These are phyloP conservation scores for Cryptocephalus primarius DNA, from an alignment of 2,888 invertebrate genomes.

Conservation along the genomic window DNA sequence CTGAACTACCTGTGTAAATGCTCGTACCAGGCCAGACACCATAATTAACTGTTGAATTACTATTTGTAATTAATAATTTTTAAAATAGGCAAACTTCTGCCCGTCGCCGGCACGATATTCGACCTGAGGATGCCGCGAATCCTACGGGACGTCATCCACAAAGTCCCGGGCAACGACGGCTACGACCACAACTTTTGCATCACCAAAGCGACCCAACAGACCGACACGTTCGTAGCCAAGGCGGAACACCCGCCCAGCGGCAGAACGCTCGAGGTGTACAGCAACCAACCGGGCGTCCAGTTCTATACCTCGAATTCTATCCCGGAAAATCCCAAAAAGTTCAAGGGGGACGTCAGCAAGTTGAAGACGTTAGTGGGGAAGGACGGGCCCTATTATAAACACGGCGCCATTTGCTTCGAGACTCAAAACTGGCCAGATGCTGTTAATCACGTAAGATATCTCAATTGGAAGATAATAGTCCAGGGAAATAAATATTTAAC, in stretches of 20 bases:
- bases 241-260: constrained; percentile 58
- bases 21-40: too few species aligned
- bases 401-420: constrained; percentile 75
- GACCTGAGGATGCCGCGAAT: constrained; percentile 60
- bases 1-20: constrained; percentile 1
- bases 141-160: constrained; percentile 54
- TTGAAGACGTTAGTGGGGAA: constrained; percentile 18
- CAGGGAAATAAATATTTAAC: too few species aligned
- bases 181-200: constrained; percentile 79
- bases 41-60: too few species aligned
- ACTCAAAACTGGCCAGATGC: constrained; percentile 91
- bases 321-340: constrained; percentile 41
- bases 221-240: constrained; percentile 52
- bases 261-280: constrained; percentile 56
- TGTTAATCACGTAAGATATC: constrained; percentile 65
- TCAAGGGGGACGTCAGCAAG: constrained; percentile 16
- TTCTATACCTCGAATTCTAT: constrained; percentile 76
- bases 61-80: too few species aligned
- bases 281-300: constrained; percentile 84
- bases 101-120: constrained; percentile 59
- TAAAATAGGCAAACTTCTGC: constrained; percentile 51
- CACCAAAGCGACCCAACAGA: constrained; percentile 46
- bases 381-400: constrained; percentile 24
- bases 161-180: constrained; percentile 54
- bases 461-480: too few species aligned